Evolutionary conservation across 2,797 vertebrate species (phyloP).

Genomic region (Alectoris magna): DNA sequence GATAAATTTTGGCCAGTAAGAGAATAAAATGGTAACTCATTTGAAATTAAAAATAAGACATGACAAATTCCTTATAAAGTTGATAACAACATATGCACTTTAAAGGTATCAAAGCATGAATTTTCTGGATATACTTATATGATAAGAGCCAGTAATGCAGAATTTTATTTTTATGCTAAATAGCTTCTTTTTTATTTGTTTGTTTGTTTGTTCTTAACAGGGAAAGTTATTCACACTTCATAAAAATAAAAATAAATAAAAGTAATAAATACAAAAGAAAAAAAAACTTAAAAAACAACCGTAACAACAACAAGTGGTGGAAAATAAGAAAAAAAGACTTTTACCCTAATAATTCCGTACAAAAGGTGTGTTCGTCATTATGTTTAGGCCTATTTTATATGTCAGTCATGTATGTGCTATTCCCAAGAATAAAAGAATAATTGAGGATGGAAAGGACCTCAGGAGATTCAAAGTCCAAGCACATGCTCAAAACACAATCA

Average conservation of each 20-base stretch:
- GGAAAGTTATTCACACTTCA: background rate
- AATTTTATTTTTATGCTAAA: background rate
- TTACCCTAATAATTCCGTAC: background rate
- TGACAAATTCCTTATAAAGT: background rate
- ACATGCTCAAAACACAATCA: background rate
- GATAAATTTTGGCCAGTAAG: background rate
- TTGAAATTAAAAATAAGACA: background rate
- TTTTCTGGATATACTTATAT: background rate
- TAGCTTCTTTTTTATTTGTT: too few species aligned
- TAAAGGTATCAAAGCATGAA: background rate
- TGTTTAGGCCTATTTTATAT: background rate
- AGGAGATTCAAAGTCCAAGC: background rate
- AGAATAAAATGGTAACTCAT: background rate
- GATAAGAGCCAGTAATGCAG: background rate
- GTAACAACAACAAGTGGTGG: background rate
- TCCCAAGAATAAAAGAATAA: background rate
- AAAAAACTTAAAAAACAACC: background rate
- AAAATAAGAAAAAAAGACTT: background rate
- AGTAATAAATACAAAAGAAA: too few species aligned
- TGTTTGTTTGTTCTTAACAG: background rate
- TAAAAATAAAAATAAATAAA: background rate
- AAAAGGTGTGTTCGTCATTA: background rate
- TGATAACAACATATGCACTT: background rate
- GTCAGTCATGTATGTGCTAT: background rate
- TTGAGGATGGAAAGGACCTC: background rate